phyloP scores from a whole-genome alignment of 2,113 vertebrate genomes.

The Mixornis gularis region DNA sequence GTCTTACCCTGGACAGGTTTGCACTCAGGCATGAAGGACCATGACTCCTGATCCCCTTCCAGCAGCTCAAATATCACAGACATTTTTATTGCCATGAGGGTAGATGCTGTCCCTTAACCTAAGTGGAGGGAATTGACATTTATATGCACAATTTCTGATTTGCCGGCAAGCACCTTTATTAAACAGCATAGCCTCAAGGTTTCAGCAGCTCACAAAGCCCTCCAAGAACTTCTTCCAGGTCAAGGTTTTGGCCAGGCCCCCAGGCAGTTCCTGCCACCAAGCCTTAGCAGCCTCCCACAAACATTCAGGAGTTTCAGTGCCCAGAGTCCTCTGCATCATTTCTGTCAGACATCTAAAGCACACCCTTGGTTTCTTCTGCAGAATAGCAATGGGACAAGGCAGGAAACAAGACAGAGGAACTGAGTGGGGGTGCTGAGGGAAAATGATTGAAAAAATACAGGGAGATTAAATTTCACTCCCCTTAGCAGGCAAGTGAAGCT shows the following conservation, averaged over 20 bases:
- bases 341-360: neutral
- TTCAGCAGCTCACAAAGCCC: neutral
- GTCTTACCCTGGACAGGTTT: neutral
- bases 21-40: neutral
- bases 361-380: neutral
- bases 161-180: neutral
- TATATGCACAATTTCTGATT: neutral
- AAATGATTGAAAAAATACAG: neutral
- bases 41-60: neutral
- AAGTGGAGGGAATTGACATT: neutral
- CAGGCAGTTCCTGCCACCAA: neutral
- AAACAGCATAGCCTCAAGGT: neutral
- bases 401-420: neutral
- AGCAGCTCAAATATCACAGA: neutral
- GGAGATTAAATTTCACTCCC: neutral
- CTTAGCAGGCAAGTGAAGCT: neutral
- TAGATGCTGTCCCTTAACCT: neutral
- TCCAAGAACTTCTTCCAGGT: neutral
- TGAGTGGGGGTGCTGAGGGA: accelerated
- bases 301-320: neutral
- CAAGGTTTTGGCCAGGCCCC: neutral
- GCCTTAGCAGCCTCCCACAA: neutral
- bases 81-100: neutral
- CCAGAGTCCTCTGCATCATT: accelerated
- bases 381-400: neutral